These are phyloP conservation scores for Liopterus haemorrhoidalis DNA, from an alignment of 2,888 invertebrate species.

Conservation along the genomic window DNA sequence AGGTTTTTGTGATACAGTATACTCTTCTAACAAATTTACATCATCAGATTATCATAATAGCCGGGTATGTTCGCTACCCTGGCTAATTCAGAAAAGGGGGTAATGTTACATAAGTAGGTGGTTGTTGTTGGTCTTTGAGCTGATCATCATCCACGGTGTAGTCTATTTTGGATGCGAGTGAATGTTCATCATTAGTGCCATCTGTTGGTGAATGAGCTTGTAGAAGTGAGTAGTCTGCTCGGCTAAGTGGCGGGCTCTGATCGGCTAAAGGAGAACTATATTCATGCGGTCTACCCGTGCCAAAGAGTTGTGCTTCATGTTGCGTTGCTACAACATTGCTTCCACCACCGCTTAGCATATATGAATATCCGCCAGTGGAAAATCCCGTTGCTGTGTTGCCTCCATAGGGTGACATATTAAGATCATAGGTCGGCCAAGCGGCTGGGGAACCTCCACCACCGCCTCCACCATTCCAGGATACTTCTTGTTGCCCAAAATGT, in stretches of 20 bases:
- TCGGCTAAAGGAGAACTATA: conserved; percentile 51
- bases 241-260: conserved; percentile 58
- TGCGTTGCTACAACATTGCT: no score
- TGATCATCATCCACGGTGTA: conserved; percentile 42
- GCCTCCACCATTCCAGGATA: conserved; percentile 35
- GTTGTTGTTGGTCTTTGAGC: conserved; percentile 43
- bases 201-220: conserved; percentile 55
- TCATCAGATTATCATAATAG: no score
- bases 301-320: conserved; percentile 63
- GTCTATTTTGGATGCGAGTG: conserved; percentile 51
- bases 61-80: conserved; percentile 30
- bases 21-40: no score
- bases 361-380: conserved; percentile 57
- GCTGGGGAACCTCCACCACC: conserved; percentile 41
- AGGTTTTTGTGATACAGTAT: no score
- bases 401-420: conserved; percentile 20
- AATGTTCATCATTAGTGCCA: conserved; percentile 57
- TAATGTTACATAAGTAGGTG: conserved; percentile 61
- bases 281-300: conserved; percentile 59
- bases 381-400: conserved; percentile 57
- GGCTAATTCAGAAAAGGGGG: conserved; percentile 72
- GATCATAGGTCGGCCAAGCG: no score
- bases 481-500: no score
- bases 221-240: conserved; percentile 61
- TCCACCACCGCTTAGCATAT: conserved; percentile 55